A percentile compares a stretch with the other conserved stretches of the same genome.
Conservation (phyloP, 2,113 vertebrate species). For the Protobothrops flavoviridis region DNA sequence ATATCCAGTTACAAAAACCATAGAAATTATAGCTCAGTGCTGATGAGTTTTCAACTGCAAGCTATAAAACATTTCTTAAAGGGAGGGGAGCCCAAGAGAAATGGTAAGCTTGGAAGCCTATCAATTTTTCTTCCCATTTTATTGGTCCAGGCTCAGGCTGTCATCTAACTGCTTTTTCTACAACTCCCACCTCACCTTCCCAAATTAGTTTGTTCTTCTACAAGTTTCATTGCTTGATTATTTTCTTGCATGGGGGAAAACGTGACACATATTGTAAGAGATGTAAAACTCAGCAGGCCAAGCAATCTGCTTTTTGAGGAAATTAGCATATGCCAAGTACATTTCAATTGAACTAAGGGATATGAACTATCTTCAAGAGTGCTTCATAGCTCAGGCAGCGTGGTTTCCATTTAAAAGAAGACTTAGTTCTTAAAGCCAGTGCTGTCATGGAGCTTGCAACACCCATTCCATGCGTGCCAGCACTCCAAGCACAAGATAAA, state of each 20-base stretch:
- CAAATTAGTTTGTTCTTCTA: conserved; percentile 27
- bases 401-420: not conserved
- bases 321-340: conserved; percentile 6
- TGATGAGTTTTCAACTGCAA: not conserved
- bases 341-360: not conserved
- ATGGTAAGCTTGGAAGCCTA: not conserved
- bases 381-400: not conserved
- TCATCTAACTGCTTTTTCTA: conserved; percentile 30
- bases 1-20: conserved; percentile 7
- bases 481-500: accelerated
- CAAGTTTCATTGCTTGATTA: not conserved
- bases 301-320: conserved; percentile 16
- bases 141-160: not conserved
- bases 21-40: not conserved
- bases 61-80: conserved; percentile 4
- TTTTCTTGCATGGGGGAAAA: not conserved
- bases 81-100: not conserved
- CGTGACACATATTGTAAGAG: not conserved
- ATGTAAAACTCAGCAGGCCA: conserved; percentile 18
- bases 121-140: conserved; percentile 25
- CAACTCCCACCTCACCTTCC: not conserved
- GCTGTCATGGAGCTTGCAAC: not conserved
- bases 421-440: not conserved
- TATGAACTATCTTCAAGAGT: not conserved
- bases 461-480: not conserved